phyloP scores from a whole-genome alignment of 2,888 invertebrate species.

The Caenorhabditis sp. region DNA sequence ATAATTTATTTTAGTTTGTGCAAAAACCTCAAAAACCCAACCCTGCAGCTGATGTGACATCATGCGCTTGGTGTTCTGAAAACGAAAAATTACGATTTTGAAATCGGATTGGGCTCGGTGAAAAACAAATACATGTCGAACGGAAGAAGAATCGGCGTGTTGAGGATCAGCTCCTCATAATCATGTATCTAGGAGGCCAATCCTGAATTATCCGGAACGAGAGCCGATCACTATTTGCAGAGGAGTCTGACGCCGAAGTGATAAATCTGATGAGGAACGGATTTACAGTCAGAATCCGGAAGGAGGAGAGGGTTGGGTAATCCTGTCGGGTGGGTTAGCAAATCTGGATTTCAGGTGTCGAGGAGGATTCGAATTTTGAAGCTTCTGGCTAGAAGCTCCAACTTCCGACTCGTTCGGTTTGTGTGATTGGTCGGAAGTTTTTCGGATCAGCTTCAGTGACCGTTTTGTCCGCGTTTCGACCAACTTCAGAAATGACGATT shows the following conservation, averaged over 20 bases:
- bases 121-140: not conserved
- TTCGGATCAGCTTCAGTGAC: no score
- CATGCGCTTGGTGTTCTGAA: conserved; percentile 28
- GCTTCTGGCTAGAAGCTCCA: no score
- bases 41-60: conserved; percentile 25
- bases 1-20: not conserved
- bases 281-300: no score
- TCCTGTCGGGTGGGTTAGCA: no score
- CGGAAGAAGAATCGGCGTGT: not conserved
- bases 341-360: no score
- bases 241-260: not conserved
- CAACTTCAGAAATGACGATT: no score
- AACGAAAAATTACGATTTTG: conserved; percentile 5
- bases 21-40: conserved; percentile 5
- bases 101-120: conserved; percentile 15
- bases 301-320: no score
- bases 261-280: no score
- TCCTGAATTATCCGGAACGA: not conserved
- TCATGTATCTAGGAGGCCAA: conserved; percentile 4
- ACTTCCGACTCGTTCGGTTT: no score
- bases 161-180: not conserved
- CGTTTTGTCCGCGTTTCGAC: no score
- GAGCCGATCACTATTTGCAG: conserved; percentile 7
- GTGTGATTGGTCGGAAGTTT: no score
- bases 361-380: no score